phyloP scores from a whole-genome alignment of 2,888 invertebrate genomes.

The Shargacucullia verbasci region DNA sequence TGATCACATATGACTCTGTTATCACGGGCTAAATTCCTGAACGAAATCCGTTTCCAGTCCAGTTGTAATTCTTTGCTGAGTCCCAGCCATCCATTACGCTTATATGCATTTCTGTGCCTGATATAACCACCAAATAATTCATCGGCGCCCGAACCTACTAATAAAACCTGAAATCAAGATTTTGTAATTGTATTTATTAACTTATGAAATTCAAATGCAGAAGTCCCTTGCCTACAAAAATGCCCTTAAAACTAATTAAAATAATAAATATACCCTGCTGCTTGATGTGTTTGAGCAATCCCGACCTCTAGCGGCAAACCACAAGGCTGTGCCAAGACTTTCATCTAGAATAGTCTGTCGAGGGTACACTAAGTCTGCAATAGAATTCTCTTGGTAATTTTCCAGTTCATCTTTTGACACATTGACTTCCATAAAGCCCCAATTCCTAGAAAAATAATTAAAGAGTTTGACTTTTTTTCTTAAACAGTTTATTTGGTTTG shows the following conservation, averaged over 20 bases:
- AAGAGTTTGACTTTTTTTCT: too few relatives aligned
- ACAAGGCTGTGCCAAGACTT: slow-evolving; percentile 97
- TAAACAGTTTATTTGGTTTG: too few relatives aligned
- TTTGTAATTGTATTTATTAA: too few relatives aligned
- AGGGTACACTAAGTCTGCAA: slow-evolving; percentile 95
- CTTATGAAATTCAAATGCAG: too few relatives aligned
- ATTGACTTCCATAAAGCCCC: slow-evolving; percentile 96
- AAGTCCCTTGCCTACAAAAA: too few relatives aligned
- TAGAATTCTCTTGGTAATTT: slow-evolving; percentile 85
- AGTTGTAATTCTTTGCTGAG: slow-evolving; percentile 90
- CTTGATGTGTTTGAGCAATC: slow-evolving; percentile 88
- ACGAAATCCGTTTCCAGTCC: slow-evolving; percentile 96
- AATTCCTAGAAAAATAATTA: slow-evolving; percentile 85
- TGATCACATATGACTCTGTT: slow-evolving; percentile 97
- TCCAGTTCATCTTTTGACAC: slow-evolving; percentile 91
- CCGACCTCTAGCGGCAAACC: slow-evolving; percentile 97
- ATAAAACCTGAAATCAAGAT: slow-evolving; percentile 89
- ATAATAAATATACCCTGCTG: slow-evolving; percentile 87
- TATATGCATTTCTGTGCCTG: slow-evolving; percentile 94
- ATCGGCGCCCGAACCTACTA: slow-evolving; percentile 98
- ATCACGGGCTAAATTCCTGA: slow-evolving; percentile 97
- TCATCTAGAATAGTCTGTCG: slow-evolving; percentile 97
- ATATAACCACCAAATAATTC: slow-evolving; percentile 98
- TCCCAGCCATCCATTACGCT: slow-evolving; percentile 87
- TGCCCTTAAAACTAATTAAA: too few relatives aligned